Conservation (phyloP, 2,888 invertebrate species). For the Mimachlamys varia region DNA sequence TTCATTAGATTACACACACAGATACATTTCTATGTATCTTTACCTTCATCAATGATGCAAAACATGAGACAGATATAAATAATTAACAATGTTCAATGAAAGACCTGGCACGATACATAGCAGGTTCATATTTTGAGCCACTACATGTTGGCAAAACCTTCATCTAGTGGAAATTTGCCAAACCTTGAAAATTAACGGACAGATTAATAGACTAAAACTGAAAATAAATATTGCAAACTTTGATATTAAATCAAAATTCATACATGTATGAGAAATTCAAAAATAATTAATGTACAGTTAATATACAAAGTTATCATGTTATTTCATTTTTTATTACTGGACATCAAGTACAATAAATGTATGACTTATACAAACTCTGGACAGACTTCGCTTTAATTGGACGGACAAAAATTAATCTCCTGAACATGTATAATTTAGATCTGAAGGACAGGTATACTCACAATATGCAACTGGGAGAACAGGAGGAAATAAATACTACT, state of each 20-base stretch:
- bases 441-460: too few relatives aligned
- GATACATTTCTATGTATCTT: background rate
- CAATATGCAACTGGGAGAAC: too few relatives aligned
- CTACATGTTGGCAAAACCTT: background rate
- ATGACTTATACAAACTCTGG: background rate
- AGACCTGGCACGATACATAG: background rate
- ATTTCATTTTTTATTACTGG: too few relatives aligned
- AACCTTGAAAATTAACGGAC: background rate
- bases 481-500: too few relatives aligned
- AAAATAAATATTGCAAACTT: constrained; percentile 14
- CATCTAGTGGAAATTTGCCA: background rate
- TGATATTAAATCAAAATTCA: background rate
- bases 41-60: background rate
- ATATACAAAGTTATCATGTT: too few relatives aligned
- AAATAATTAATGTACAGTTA: too few relatives aligned
- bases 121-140: background rate
- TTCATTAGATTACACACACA: background rate
- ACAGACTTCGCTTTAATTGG: background rate
- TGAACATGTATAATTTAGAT: too few relatives aligned
- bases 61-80: background rate
- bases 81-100: background rate
- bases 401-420: background rate
- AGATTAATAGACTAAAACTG: background rate
- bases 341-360: too few relatives aligned
- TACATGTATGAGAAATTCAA: background rate